Evolutionary conservation across 2,113 vertebrate genomes (phyloP).

Genomic region (Mus spicilegus): DNA sequence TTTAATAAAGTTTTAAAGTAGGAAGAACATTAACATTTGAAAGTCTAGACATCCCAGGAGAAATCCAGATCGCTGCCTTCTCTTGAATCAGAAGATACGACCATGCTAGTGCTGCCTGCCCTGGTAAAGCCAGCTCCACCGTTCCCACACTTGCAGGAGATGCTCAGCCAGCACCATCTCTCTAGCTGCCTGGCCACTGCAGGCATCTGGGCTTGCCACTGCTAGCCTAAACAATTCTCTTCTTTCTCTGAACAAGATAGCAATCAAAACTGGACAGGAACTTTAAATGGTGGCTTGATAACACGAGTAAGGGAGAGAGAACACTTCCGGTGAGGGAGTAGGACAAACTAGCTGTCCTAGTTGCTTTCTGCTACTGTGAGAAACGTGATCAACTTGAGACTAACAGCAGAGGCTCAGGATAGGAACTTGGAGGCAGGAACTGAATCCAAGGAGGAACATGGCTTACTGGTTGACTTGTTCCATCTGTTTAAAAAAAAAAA

Average conservation of each 20-base stretch:
- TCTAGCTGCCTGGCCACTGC: background rate
- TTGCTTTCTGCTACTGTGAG: background rate
- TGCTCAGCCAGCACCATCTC: too few species aligned
- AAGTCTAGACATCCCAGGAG: slow-evolving; percentile 30
- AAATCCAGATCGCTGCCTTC: slow-evolving; percentile 59
- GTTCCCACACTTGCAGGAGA: fast-evolving
- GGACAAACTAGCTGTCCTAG: background rate
- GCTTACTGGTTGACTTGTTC: background rate
- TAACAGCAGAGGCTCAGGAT: background rate
- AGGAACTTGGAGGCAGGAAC: background rate
- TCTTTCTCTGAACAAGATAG: background rate
- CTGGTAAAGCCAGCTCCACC: fast-evolving
- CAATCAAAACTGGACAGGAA: background rate
- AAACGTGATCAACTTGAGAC: background rate
- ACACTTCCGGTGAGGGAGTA: background rate
- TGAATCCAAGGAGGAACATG: background rate
- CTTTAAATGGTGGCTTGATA: background rate
- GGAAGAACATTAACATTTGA: slow-evolving; percentile 59
- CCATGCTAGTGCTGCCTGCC: background rate
- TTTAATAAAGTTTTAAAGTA: slow-evolving; percentile 62
- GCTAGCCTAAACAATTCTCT: background rate
- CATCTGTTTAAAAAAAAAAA: background rate
- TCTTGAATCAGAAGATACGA: slow-evolving; percentile 20
- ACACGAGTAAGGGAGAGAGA: background rate
- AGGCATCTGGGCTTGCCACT: background rate